A percentile compares a stretch with the other conserved stretches of the same genome.
Conservation (phyloP, 1,140 invertebrate species). For the Euwallacea similis region DNA sequence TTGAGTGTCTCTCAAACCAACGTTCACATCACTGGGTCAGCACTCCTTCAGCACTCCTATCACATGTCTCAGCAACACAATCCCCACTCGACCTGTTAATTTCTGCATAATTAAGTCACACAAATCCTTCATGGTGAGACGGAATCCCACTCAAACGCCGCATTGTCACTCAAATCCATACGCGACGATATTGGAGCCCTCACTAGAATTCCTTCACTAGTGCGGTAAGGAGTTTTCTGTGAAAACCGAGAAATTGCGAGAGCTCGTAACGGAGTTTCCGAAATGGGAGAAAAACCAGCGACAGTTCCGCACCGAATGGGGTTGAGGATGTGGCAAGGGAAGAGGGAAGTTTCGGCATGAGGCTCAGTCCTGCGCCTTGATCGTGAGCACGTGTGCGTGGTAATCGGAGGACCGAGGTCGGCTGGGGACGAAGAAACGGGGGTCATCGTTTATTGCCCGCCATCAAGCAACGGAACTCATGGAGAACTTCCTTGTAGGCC, state of each 20-base stretch:
- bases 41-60: background rate
- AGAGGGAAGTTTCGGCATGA: constrained; percentile 12
- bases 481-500: constrained; percentile 13
- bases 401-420: constrained; percentile 6
- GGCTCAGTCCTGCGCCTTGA: constrained; percentile 28
- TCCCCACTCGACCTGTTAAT: constrained; percentile 1
- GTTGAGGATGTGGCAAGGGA: constrained; percentile 5
- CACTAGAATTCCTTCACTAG: too few species aligned
- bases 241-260: too few species aligned
- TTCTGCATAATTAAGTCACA: constrained; percentile 4
- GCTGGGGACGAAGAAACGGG: constrained; percentile 12
- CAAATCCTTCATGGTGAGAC: background rate
- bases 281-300: constrained; percentile 5
- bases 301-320: constrained; percentile 6
- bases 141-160: background rate
- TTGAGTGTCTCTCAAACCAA: constrained; percentile 1
- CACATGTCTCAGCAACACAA: constrained; percentile 1
- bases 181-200: too few species aligned
- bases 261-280: background rate
- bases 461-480: constrained; percentile 8
- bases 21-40: background rate
- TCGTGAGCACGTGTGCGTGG: constrained; percentile 18
- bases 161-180: too few species aligned
- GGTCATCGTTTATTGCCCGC: constrained; percentile 18
- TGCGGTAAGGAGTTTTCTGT: too few species aligned